Evolutionary conservation across 2,797 vertebrate species (phyloP).

Genomic region (Halcyon leucocephala): DNA sequence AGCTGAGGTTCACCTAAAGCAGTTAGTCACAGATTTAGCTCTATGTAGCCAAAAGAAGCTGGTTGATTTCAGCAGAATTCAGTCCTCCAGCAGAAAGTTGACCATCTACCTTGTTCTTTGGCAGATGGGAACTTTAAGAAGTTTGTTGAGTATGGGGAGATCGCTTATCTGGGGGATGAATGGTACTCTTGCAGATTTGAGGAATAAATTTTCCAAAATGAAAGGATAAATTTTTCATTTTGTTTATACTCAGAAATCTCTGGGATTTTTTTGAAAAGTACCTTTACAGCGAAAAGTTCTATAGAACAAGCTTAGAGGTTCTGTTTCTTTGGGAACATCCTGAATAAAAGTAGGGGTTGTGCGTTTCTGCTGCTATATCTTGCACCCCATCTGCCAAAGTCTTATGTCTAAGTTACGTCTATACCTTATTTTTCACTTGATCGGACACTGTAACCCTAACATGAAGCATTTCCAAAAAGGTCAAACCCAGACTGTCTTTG

Average conservation of each 20-base stretch:
- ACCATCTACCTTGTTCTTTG: neutral
- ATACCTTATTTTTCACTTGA: neutral
- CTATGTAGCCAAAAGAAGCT: accelerated
- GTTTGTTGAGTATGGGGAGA: neutral
- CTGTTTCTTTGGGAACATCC: neutral
- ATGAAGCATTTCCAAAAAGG: neutral
- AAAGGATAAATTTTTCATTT: neutral
- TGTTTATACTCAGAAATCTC: neutral
- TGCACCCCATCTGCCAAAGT: neutral
- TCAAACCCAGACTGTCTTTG: neutral
- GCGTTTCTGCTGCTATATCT: neutral
- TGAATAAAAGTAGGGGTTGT: neutral
- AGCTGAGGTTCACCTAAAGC: neutral
- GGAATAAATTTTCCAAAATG: neutral
- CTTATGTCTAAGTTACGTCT: neutral
- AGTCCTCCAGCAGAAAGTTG: neutral
- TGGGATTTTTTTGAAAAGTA: neutral
- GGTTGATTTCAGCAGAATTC: neutral
- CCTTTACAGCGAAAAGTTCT: neutral
- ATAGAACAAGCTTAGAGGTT: neutral
- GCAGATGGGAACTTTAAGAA: neutral
- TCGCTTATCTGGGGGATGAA: neutral
- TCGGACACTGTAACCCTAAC: neutral
- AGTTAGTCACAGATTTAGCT: neutral
- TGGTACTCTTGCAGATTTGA: neutral